Evolutionary conservation across 2,888 invertebrate genomes (phyloP).

Genomic region (Orthonevra nobilis): DNA sequence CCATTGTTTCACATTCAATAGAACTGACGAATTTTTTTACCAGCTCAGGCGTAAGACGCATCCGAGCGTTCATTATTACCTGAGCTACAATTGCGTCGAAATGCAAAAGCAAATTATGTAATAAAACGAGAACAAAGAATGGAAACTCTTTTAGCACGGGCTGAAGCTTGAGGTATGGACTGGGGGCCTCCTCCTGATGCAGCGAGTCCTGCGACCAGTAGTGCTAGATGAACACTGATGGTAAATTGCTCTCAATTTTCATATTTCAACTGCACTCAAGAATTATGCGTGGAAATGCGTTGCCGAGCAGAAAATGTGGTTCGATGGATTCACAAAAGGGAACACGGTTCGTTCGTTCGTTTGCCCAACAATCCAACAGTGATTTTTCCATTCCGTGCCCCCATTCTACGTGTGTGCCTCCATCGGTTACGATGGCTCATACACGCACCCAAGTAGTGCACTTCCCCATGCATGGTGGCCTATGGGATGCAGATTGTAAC

Average conservation of each 20-base stretch:
- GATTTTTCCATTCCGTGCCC: not conserved
- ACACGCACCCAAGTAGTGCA: slow-evolving; percentile 11
- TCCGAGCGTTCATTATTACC: slow-evolving; percentile 33
- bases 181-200: not conserved
- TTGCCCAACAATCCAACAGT: slow-evolving; percentile 48
- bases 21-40: slow-evolving; percentile 20
- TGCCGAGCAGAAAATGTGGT: slow-evolving; percentile 62
- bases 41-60: slow-evolving; percentile 19
- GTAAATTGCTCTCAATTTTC: slow-evolving; percentile 63
- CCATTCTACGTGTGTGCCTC: not conserved
- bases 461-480: slow-evolving; percentile 43
- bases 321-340: slow-evolving; percentile 64
- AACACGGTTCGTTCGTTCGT: slow-evolving; percentile 60
- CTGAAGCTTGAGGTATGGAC: slow-evolving; percentile 2
- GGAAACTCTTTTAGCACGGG: slow-evolving; percentile 46
- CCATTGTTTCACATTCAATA: slow-evolving; percentile 29
- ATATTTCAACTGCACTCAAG: slow-evolving; percentile 64
- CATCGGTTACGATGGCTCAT: not conserved
- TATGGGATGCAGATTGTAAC: slow-evolving; percentile 59
- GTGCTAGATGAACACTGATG: slow-evolving; percentile 21
- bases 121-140: slow-evolving; percentile 48
- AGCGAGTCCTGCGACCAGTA: slow-evolving; percentile 22
- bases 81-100: slow-evolving; percentile 50
- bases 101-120: slow-evolving; percentile 54
- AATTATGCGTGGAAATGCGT: slow-evolving; percentile 63